Base-by-base conservation (phyloP, 1,140 invertebrate species). In the Limonius californicus region DNA sequence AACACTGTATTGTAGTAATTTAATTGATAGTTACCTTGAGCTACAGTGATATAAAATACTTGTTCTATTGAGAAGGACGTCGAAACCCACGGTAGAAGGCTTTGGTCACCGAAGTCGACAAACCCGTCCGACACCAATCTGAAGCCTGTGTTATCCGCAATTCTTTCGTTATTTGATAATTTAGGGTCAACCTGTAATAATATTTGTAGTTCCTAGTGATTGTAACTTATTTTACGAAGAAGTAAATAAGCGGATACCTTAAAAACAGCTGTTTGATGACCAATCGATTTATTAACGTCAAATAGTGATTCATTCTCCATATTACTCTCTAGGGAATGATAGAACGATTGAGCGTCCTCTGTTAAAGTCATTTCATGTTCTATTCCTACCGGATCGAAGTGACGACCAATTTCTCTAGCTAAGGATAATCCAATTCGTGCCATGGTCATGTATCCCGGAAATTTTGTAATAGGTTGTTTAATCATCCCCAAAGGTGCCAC, bases 351-450 rank as follows among this genome's bases (percentile, higher is more conserved):
- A 1, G 62, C 42, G 8, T 12, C 30, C 15, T 39, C 15, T 12
- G 18, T 19, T 39, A 67, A 47, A n/a, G 53, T 55, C 16, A 62
- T 42, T 9, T 30, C 50, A 53, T 64, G 59, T 16, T 55, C 53
- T 54, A 66, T 64, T 9, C 65, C 65, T 14, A 59, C 30, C 1
- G 60, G 35, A 62, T 69, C 66, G 45, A 69, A 67, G 53, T 67
- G 61, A 6, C 39, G 59, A 14, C 55, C 63, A 9, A 69, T 65
- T 57, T 63, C 58, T 27, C 61, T 61, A 0, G 68, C 68, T 30
- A 69, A 19, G 27, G 54, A n/a, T 16, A 65, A 56, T 32, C 68
- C 68, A 19, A 64, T 39, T 20, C 53, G 61, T 11, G 68, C 35
- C 45, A 64, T 43, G 14, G 39, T 57, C 9, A 69, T 16, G 56